Conservation (phyloP, 2,888 invertebrate genomes). For the Tupiocoris notatus region DNA sequence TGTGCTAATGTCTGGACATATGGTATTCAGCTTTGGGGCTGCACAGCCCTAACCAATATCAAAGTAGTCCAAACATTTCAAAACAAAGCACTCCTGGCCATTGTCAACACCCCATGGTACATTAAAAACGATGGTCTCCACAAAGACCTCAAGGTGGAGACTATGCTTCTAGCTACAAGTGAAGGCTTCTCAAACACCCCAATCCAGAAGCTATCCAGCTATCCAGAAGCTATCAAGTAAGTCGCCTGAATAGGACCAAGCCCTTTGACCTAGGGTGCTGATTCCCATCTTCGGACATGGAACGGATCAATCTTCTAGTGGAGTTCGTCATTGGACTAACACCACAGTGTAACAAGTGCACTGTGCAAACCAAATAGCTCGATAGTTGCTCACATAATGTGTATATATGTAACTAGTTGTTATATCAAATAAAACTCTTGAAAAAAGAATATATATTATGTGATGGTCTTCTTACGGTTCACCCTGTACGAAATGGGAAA, state of each 20-base stretch:
- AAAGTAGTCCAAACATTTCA: conserved; percentile 13
- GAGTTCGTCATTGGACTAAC: conserved; percentile 5
- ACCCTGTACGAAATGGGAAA: too few relatives aligned
- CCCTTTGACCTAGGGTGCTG: conserved; percentile 7
- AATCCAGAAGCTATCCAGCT: neutral
- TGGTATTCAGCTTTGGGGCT: conserved; percentile 5
- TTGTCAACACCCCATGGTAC: conserved; percentile 9
- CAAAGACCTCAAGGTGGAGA: conserved; percentile 1
- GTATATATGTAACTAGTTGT: too few relatives aligned
- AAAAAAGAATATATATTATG: too few relatives aligned
- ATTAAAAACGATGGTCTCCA: conserved; percentile 13
- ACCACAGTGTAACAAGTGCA: too few relatives aligned
- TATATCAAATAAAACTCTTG: too few relatives aligned
- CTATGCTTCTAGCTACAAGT: neutral
- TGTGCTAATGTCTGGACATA: conserved; percentile 12
- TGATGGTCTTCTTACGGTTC: too few relatives aligned
- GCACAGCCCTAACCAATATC: neutral
- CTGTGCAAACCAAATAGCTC: too few relatives aligned
- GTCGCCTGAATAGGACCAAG: conserved; percentile 7
- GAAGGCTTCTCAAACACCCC: neutral
- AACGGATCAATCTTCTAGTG: too few relatives aligned
- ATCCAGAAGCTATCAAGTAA: neutral
- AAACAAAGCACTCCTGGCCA: conserved; percentile 4
- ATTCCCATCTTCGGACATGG: too few relatives aligned
- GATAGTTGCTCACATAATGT: too few relatives aligned